Base-by-base conservation (phyloP, 2,888 invertebrate species). In the Lasioglossum calceatum region DNA sequence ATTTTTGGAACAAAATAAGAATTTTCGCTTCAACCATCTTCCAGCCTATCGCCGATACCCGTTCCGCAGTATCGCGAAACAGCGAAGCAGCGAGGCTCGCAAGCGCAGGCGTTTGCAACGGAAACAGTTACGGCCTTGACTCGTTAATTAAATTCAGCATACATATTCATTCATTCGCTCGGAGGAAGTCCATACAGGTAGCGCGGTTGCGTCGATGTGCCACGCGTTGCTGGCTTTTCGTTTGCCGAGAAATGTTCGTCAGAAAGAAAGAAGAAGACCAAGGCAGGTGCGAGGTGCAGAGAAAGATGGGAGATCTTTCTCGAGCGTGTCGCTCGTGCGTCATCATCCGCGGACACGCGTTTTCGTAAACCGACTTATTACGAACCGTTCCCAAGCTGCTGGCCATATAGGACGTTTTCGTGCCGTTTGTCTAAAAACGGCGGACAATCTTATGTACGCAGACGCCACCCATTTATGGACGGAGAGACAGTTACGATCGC, bases 91-190 rank as follows among this genome's bases (percentile, higher is more conserved):
- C 32, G 67, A 36, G 36, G 67, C 67, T 32, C 36, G 67, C 67
- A 2, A 36, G 44, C 47, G 84, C 50, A 54, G 81, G 80, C 77
- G 84, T 84, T 86, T 87, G 88, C 84, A 86, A 91, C 88, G 92
- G 90, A 93, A 93, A 93, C 91, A 92, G 91, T 93, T 92, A 91
- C 92, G 93, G 89, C 93, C 93, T 93, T 93, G 93, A 93, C 92
- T 92, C 87, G 92, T 88, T 92, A 93, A 93, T 93, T 92, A 91
- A 89, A 93, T 93, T 92, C 93, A 87, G 79, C 89, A 93, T 93
- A 93, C 92, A 93, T 93, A 93, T 93, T 93, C 93, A 93, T 93
- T 91, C 90, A 86, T 86, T 89, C 82, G 89, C 86, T 81, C 87
- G 89, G 90, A 92, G 92, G 92, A 92, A 93, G 92, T 92, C 88